Conservation (phyloP, 2,888 invertebrate species). For the Myopa tessellatipennis region DNA sequence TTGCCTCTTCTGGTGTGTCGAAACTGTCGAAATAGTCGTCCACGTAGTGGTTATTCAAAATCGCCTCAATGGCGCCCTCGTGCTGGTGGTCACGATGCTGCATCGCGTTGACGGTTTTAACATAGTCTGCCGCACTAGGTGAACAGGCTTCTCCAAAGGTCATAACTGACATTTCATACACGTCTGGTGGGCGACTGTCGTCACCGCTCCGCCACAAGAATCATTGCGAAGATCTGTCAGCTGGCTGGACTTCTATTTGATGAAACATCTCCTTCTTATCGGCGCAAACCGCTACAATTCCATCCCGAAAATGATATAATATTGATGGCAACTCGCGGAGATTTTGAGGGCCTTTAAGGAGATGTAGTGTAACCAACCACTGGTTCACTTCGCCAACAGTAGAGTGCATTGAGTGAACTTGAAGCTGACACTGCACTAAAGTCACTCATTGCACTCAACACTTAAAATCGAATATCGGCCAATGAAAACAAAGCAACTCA, state of each 20-base stretch:
- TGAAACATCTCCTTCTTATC: conserved; percentile 23
- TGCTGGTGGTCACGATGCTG: background rate
- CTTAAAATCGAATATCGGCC: too few species aligned
- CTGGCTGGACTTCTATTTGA: conserved; percentile 47
- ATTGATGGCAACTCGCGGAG: conserved; percentile 55
- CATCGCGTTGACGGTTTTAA: background rate
- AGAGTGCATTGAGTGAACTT: too few species aligned
- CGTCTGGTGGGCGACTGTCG: conserved; percentile 25
- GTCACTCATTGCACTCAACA: too few species aligned
- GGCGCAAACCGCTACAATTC: too few species aligned
- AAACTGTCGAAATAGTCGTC: background rate
- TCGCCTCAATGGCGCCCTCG: background rate
- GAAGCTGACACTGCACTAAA: too few species aligned
- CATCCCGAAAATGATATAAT: conserved; percentile 44
- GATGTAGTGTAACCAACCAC: too few species aligned
- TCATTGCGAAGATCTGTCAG: conserved; percentile 54
- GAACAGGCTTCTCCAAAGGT: conserved; percentile 38
- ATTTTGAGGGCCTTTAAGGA: background rate
- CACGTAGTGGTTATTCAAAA: background rate
- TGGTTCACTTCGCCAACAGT: too few species aligned
- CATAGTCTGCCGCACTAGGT: conserved; percentile 37
- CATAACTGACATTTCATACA: conserved; percentile 48
- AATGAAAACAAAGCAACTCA: too few species aligned
- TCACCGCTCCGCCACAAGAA: conserved; percentile 55
- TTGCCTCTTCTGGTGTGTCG: background rate